Evolutionary conservation across 2,113 vertebrate species (phyloP).

Genomic region (Pelecanoides urinatrix): DNA sequence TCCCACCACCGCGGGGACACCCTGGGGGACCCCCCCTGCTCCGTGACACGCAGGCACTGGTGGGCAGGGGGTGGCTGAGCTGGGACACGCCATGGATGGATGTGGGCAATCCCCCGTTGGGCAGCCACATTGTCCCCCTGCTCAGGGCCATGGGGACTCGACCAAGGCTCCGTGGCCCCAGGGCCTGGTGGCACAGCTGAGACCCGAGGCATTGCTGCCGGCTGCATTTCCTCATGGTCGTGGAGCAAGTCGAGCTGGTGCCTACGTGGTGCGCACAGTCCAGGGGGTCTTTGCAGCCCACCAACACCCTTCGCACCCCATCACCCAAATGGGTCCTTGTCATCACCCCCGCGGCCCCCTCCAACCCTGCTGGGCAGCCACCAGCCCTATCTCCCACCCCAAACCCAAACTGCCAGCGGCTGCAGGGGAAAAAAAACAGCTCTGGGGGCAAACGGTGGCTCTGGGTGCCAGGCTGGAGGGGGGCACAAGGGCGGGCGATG

Average conservation of each 20-base stretch:
- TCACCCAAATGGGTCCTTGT: not conserved
- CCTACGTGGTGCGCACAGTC: rapidly evolving
- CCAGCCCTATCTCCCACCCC: not conserved
- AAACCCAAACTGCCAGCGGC: not conserved
- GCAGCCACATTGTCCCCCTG: not conserved
- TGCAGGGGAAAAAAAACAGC: not conserved
- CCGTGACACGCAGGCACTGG: rapidly evolving
- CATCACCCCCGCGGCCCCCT: not conserved
- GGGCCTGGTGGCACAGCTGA: not conserved
- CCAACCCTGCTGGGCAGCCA: not conserved
- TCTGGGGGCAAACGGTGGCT: not conserved
- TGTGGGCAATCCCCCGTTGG: not conserved
- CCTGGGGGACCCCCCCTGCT: not conserved
- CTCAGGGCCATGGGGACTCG: rapidly evolving
- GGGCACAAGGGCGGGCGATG: not conserved
- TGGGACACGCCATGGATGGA: rapidly evolving
- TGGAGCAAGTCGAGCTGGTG: not conserved
- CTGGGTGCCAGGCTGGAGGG: not conserved
- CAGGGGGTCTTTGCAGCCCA: not conserved
- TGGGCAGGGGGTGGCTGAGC: not conserved
- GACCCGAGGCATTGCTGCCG: not conserved
- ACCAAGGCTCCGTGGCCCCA: not conserved
- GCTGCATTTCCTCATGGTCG: not conserved
- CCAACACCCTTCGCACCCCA: rapidly evolving
- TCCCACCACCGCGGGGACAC: not conserved